Base-by-base conservation (phyloP, 2,113 vertebrate species). In the Pao palembangensis region DNA sequence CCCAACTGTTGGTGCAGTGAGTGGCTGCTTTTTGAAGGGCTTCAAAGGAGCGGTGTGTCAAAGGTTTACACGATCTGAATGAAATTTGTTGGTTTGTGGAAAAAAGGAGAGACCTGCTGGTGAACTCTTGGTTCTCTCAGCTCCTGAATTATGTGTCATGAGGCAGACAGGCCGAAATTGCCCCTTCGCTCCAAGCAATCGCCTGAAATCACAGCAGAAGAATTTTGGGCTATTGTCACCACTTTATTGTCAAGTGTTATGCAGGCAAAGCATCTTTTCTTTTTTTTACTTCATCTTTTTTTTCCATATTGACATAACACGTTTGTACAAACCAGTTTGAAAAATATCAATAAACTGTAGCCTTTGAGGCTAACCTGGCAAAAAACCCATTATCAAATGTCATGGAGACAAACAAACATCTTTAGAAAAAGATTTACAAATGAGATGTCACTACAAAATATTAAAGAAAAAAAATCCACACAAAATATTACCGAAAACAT, bases 361-460 rank as follows among this genome's bases (percentile, higher is more conserved):
- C 94, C 94, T 94, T 91, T 92, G 83, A 94, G 95, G 94, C 93
- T 92, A 93, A 94, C 91, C 92, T 94, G 93, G 92, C 93, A 94
- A 93, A 88, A 83, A 94, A 92, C 69, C 90, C 90, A 91, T 93
- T 93, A 94, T 93, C 94, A 96, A 94, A 94, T 91, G 92, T 92
- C 93, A 95, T 92, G 88, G 92, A 90, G 91, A 89, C 92, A 91
- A 92, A 94, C 81, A 85, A 88, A 92, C 74, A 61, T 88, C 91
- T 91, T 84, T 92, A 92, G 93, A 93, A 95, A 98, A 97, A 93
- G 94, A 95, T 95, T 97, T 98, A 97, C 94, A 96, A 95, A 95
- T 95, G 95, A 96, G 94, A 96, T 96, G 95, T 94, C 94, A 94
- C 94, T 98, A 98, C 93, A 98, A 99, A 99, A 91, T 91, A 85